Conservation (phyloP, 2,888 invertebrate species). For the Tenthredo scrophulariae region DNA sequence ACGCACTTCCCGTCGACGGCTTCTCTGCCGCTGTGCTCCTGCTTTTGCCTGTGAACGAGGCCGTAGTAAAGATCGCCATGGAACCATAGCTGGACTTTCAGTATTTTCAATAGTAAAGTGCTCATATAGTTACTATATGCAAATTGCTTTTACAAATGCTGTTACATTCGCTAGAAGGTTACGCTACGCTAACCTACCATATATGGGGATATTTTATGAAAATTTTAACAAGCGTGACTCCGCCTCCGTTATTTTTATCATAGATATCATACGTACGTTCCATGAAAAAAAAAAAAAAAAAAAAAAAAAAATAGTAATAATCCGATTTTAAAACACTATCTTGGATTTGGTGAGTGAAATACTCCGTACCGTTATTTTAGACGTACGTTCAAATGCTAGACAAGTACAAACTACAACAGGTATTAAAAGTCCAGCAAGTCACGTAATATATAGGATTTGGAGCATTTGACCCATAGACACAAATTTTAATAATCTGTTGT, state of each 20-base stretch:
- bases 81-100: slow-evolving; percentile 13
- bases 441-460: neutral
- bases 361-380: too few species aligned
- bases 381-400: neutral
- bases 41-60: slow-evolving; percentile 45
- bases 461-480: neutral
- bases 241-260: neutral
- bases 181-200: slow-evolving; percentile 21
- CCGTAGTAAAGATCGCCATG: slow-evolving; percentile 30
- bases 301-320: too few species aligned
- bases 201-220: neutral
- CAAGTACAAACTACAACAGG: neutral
- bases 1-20: slow-evolving; percentile 72
- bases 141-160: slow-evolving; percentile 25
- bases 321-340: too few species aligned
- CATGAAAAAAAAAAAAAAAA: too few species aligned
- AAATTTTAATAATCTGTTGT: neutral
- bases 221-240: neutral
- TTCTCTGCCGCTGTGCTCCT: slow-evolving; percentile 57
- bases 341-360: too few species aligned
- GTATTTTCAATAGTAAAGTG: slow-evolving; percentile 38
- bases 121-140: neutral
- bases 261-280: neutral
- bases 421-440: neutral
- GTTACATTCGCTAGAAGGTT: slow-evolving; percentile 30